Evolutionary conservation across 2,797 vertebrate species (phyloP).

Genomic region (Vespertilio murinus): DNA sequence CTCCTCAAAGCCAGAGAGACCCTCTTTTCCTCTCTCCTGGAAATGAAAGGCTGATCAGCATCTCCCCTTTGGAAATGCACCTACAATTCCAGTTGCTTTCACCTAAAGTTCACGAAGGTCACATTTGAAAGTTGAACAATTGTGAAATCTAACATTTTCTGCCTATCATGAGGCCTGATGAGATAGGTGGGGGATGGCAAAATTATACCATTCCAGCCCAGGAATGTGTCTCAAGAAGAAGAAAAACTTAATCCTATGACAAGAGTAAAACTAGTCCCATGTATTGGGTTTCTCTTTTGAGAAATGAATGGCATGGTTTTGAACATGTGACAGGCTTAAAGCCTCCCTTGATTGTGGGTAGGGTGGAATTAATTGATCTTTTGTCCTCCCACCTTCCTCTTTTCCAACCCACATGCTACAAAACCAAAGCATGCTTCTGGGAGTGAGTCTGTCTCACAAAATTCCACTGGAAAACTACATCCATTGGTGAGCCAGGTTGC

Average conservation of each 20-base stretch:
- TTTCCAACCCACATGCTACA: neutral
- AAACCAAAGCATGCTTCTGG: neutral
- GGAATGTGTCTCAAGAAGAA: neutral
- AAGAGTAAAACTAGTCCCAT: neutral
- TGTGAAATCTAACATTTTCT: neutral
- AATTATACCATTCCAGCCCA: neutral
- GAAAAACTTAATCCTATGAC: slow-evolving; percentile 27
- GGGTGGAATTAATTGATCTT: neutral
- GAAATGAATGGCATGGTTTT: neutral
- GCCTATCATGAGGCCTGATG: neutral
- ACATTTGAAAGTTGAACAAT: neutral
- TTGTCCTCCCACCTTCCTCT: neutral
- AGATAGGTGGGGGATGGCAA: neutral
- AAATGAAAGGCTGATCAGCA: neutral
- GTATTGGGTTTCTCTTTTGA: neutral
- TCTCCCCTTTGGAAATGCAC: neutral
- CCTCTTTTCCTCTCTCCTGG: neutral
- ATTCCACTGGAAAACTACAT: neutral
- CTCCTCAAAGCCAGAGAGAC: neutral
- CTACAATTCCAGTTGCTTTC: neutral
- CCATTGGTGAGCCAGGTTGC: neutral
- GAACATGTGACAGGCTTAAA: neutral
- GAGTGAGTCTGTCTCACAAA: neutral
- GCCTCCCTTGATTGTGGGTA: neutral
- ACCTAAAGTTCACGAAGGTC: neutral